Percentiles rank a stretch among this genome's conserved stretches.
Conservation (phyloP, 2,797 vertebrate species). For the Leptodactylus fallax region DNA sequence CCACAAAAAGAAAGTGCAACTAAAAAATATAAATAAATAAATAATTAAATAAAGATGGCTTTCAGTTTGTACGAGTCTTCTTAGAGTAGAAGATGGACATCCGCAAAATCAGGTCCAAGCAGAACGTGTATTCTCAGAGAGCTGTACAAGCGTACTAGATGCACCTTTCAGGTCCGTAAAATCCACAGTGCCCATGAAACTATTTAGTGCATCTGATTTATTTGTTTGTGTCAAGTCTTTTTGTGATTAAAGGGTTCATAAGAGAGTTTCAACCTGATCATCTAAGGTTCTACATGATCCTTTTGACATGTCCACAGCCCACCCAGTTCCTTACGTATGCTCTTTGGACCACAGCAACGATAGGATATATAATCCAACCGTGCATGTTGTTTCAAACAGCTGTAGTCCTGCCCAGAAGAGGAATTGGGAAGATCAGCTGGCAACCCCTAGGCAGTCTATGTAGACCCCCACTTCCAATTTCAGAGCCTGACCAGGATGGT, state of each 20-base stretch:
- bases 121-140: not conserved
- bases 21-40: conserved; percentile 48
- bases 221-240: not conserved
- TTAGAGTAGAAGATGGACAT: conserved; percentile 1
- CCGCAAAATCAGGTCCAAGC: not conserved
- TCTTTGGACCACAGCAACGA: conserved; percentile 34
- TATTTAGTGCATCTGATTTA: not conserved
- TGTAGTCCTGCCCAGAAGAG: conserved; percentile 83
- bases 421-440: conserved; percentile 81
- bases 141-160: conserved; percentile 37
- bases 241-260: not conserved
- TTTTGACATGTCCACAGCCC: conserved; percentile 15
- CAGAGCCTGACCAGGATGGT: conserved; percentile 86
- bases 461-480: conserved; percentile 79
- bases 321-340: not conserved
- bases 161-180: not conserved
- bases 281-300: conserved; percentile 5
- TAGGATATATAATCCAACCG: not conserved
- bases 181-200: not conserved
- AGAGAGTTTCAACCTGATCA: not conserved
- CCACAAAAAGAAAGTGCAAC: conserved; percentile 56
- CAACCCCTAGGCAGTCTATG: conserved; percentile 77
- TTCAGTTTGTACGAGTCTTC: conserved; percentile 37
- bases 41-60: conserved; percentile 56
- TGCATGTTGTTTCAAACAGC: conserved; percentile 73